phyloP scores from a whole-genome alignment of 2,888 invertebrate species.

The Graphium colonna region DNA sequence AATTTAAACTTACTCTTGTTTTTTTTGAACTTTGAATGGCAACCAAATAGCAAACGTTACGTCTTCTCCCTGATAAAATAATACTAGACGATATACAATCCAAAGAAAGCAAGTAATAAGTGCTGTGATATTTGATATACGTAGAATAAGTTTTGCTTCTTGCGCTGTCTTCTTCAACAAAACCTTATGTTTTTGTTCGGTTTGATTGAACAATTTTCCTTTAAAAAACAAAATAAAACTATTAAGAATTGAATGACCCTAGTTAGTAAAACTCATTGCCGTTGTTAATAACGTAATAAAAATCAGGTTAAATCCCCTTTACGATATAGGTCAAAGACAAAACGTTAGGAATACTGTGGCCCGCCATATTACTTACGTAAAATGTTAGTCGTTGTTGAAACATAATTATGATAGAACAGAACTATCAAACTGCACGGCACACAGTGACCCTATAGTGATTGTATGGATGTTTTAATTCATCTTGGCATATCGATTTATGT shows the following conservation, averaged over 20 bases:
- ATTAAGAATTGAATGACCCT: too few relatives aligned
- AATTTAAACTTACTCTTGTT: constrained; percentile 43
- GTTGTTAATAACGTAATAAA: background rate
- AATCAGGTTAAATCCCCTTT: background rate
- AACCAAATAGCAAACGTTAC: constrained; percentile 55
- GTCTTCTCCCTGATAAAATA: constrained; percentile 40
- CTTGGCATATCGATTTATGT: too few relatives aligned
- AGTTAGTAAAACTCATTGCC: constrained; percentile 2
- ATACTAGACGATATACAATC: constrained; percentile 43
- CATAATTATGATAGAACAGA: too few relatives aligned
- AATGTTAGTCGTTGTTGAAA: too few relatives aligned
- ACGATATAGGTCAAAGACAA: background rate
- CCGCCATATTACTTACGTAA: background rate
- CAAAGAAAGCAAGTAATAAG: constrained; percentile 48
- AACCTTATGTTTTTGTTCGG: constrained; percentile 36
- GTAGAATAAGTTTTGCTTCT: constrained; percentile 36
- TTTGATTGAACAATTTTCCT: constrained; percentile 47
- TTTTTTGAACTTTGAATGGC: constrained; percentile 45
- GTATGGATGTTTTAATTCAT: too few relatives aligned
- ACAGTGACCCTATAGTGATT: too few relatives aligned
- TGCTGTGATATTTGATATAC: constrained; percentile 39
- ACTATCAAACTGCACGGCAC: too few relatives aligned
- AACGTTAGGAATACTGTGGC: background rate
- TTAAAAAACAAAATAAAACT: constrained; percentile 18
- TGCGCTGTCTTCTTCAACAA: constrained; percentile 36